A percentile compares a stretch with the other conserved stretches of the same genome.
These are phyloP conservation scores for Leuciscus waleckii DNA, from an alignment of 2,797 vertebrate genomes.

Conservation along the genomic window DNA sequence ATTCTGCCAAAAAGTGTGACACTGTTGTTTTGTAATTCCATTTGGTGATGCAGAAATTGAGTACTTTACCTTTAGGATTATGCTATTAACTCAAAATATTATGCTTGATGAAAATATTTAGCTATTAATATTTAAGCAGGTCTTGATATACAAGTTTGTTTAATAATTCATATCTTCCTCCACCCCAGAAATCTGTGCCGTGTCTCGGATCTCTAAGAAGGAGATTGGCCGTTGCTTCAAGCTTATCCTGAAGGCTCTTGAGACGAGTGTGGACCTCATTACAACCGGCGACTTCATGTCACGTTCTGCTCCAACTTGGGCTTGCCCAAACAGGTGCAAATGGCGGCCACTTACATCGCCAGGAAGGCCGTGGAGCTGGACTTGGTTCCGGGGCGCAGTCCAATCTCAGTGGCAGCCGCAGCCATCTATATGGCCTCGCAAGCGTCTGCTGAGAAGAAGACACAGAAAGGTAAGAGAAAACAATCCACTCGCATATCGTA, in stretches of 20 bases:
- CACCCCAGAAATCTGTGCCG: slow-evolving; percentile 92
- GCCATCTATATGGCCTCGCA: slow-evolving; percentile 99
- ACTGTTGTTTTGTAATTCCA: neutral
- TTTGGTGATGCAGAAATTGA: neutral
- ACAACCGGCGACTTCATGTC: slow-evolving; percentile 99
- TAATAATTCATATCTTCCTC: neutral
- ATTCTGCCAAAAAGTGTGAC: neutral
- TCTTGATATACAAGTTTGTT: neutral
- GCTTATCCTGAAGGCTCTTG: slow-evolving; percentile 91
- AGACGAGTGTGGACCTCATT: slow-evolving; percentile 98
- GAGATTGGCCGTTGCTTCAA: slow-evolving; percentile 98
- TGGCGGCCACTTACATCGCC: slow-evolving; percentile 96
- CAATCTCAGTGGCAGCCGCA: slow-evolving; percentile 96
- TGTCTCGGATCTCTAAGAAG: slow-evolving; percentile 98
- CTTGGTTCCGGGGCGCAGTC: slow-evolving; percentile 95
- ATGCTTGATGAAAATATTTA: neutral
- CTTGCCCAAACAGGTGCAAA: slow-evolving; percentile 97
- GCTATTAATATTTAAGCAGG: neutral
- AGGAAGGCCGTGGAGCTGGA: slow-evolving; percentile 96
- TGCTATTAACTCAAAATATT: neutral
- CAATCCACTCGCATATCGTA: neutral
- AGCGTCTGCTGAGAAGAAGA: slow-evolving; percentile 97
- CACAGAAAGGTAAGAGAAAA: slow-evolving; percentile 90
- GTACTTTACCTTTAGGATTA: neutral
- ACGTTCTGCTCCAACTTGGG: slow-evolving; percentile 93